Evolutionary conservation across 2,888 invertebrate species (phyloP).

Genomic region (Athripsodes cinereus): DNA sequence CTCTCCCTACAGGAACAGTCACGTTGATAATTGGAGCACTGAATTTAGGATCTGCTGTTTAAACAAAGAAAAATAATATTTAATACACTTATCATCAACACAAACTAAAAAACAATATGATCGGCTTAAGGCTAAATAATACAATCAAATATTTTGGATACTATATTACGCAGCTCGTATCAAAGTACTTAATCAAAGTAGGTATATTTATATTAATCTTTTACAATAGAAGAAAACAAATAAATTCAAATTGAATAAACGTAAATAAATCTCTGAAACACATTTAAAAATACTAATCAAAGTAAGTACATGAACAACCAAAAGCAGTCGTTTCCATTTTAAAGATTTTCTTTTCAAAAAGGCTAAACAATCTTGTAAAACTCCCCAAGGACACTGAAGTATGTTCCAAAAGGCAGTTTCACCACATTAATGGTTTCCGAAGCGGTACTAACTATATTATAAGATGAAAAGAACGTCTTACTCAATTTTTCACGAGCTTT

Average conservation of each 20-base stretch:
- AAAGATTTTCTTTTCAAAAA: slow-evolving; percentile 2
- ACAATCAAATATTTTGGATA: no score
- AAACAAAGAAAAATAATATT: slow-evolving; percentile 13
- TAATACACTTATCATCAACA: not conserved
- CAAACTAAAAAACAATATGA: not conserved
- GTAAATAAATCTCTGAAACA: no score
- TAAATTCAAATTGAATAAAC: no score
- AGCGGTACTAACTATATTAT: not conserved
- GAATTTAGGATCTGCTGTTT: slow-evolving; percentile 71
- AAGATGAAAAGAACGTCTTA: no score
- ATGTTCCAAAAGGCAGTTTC: not conserved
- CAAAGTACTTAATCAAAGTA: no score
- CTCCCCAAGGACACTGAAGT: not conserved
- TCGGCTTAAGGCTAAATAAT: no score
- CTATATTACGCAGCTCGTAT: no score
- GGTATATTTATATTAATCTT: no score
- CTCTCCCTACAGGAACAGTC: slow-evolving; percentile 77
- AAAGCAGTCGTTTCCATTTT: not conserved
- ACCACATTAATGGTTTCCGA: slow-evolving; percentile 1
- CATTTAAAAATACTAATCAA: no score
- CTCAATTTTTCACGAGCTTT: no score
- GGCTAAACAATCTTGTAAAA: not conserved
- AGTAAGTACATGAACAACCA: no score
- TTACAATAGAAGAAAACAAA: no score
- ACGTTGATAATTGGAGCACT: slow-evolving; percentile 76